Conservation (phyloP, 2,888 invertebrate genomes). For the Nephrocerus scutellatus region DNA sequence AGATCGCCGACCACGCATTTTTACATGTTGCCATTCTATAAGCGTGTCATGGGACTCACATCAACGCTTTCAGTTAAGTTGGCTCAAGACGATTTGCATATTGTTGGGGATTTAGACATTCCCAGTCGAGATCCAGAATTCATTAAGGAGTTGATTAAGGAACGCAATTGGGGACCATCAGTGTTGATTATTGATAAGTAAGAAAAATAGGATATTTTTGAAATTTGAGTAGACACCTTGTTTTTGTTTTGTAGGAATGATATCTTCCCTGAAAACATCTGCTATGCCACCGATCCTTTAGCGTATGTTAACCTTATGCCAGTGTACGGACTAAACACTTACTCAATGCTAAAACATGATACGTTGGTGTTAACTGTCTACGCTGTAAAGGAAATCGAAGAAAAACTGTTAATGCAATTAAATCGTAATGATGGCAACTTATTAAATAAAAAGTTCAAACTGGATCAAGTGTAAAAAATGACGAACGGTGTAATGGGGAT, state of each 20-base stretch:
- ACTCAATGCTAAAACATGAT: slow-evolving; percentile 94
- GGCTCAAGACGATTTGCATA: slow-evolving; percentile 90
- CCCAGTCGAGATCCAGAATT: slow-evolving; percentile 74
- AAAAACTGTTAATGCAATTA: slow-evolving; percentile 63
- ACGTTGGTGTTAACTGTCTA: slow-evolving; percentile 80
- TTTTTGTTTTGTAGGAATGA: slow-evolving; percentile 67
- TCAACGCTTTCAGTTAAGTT: slow-evolving; percentile 82
- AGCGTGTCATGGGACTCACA: slow-evolving; percentile 72
- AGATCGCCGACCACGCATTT: slow-evolving; percentile 85
- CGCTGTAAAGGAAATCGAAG: slow-evolving; percentile 79
- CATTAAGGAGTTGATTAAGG: slow-evolving; percentile 70
- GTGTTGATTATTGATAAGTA: slow-evolving; percentile 89
- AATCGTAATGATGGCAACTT: slow-evolving; percentile 53
- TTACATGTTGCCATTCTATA: slow-evolving; percentile 81
- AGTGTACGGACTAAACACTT: slow-evolving; percentile 89
- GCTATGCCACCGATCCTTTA: slow-evolving; percentile 69
- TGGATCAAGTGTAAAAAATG: slow-evolving; percentile 54
- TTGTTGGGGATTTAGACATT: slow-evolving; percentile 79
- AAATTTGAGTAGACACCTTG: no score
- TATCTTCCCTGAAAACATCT: slow-evolving; percentile 80
- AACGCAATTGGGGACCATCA: slow-evolving; percentile 92
- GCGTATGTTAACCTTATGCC: slow-evolving; percentile 91
- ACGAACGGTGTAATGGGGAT: no score
- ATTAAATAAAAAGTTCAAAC: slow-evolving; percentile 51
- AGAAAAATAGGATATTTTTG: no score